A percentile compares a stretch with the other conserved stretches of the same genome.
These are phyloP conservation scores for Dromaius novaehollandiae DNA, from an alignment of 2,113 vertebrate species.

Conservation along the genomic window DNA sequence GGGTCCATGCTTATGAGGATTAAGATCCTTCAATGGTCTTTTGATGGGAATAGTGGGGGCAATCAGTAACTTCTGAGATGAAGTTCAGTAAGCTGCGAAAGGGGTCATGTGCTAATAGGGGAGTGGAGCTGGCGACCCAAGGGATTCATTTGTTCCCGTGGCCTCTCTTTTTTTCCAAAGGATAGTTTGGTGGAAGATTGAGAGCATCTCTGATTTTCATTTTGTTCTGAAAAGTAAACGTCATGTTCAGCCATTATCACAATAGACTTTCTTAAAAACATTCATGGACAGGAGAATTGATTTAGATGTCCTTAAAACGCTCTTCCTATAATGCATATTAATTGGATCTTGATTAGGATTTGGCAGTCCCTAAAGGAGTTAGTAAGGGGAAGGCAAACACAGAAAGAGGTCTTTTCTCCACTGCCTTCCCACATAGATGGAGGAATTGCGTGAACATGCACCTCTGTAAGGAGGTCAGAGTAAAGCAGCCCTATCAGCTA, in stretches of 20 bases:
- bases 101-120: not conserved
- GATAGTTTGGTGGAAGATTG: not conserved
- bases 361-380: not conserved
- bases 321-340: not conserved
- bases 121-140: not conserved
- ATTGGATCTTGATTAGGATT: not conserved
- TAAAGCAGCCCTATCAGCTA: not conserved
- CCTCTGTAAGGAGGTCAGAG: not conserved
- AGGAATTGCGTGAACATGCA: not conserved
- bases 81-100: not conserved
- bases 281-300: not conserved
- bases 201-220: not conserved
- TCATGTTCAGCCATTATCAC: not conserved
- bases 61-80: not conserved
- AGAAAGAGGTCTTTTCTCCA: not conserved
- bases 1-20: not conserved
- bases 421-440: not conserved
- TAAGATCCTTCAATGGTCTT: not conserved
- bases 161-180: not conserved
- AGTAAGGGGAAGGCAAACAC: not conserved
- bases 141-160: not conserved
- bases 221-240: conserved; percentile 1
- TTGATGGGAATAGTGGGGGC: not conserved
- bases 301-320: not conserved
- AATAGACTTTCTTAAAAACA: not conserved